Percentiles rank a stretch among this genome's conserved stretches.
Evolutionary conservation across 2,888 invertebrate species (phyloP).

Genomic region (Napeogenes sylphis): DNA sequence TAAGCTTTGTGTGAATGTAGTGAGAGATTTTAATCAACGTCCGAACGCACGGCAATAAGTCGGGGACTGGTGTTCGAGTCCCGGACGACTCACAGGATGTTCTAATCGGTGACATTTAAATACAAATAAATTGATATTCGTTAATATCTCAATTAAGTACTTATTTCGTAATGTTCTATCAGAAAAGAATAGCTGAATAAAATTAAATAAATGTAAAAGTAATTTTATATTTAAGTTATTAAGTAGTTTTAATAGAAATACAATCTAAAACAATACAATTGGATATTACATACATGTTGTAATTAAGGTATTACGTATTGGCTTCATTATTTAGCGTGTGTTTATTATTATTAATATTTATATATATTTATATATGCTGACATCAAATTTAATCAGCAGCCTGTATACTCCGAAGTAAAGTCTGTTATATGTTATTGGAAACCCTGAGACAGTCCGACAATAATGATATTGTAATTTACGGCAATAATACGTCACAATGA

Average conservation of each 20-base stretch:
- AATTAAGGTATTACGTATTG: no score
- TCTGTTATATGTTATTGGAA: constrained; percentile 33
- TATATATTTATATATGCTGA: not conserved
- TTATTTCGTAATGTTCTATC: no score
- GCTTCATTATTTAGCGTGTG: no score
- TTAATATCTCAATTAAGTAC: no score
- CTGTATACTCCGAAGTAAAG: constrained; percentile 33
- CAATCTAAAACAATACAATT: no score
- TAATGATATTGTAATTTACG: constrained; percentile 47
- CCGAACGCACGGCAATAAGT: constrained; percentile 48
- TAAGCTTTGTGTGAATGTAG: constrained; percentile 72
- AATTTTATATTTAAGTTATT: no score
- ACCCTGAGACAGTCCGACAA: constrained; percentile 37
- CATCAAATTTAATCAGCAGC: constrained; percentile 16
- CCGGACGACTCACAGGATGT: constrained; percentile 46
- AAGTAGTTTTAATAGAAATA: no score
- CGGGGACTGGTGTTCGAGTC: constrained; percentile 46
- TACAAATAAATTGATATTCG: no score
- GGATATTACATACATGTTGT: no score
- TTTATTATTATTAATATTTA: no score
- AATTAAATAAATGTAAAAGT: no score
- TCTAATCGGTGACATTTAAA: constrained; percentile 1
- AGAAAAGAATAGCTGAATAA: no score
- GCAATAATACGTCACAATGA: constrained; percentile 32
- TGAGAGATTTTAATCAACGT: constrained; percentile 76